phyloP scores from a whole-genome alignment of 2,888 invertebrate species.

The Dynastes maya region DNA sequence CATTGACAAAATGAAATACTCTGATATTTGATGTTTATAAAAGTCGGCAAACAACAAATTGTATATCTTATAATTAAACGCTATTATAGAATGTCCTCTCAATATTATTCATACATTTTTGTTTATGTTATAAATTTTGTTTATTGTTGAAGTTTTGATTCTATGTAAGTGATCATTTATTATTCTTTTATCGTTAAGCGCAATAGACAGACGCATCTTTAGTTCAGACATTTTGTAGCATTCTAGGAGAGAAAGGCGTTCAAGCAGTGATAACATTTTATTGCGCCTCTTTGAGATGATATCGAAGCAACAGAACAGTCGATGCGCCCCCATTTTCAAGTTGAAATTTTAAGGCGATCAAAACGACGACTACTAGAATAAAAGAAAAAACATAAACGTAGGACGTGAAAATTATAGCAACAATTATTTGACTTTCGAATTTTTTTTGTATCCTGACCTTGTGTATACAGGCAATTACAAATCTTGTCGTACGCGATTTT shows the following conservation, averaged over 20 bases:
- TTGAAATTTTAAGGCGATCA: neutral
- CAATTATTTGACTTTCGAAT: constrained; percentile 26
- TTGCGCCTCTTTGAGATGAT: neutral
- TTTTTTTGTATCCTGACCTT: constrained; percentile 28
- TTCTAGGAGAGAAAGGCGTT: neutral
- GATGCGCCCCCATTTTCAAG: neutral
- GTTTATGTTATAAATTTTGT: no score
- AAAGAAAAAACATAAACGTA: neutral
- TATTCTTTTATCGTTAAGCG: neutral
- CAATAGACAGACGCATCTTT: neutral
- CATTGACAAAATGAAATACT: no score
- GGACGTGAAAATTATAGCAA: constrained; percentile 20
- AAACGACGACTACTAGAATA: neutral
- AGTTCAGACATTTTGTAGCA: neutral
- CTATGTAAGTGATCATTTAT: no score
- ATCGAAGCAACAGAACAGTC: neutral
- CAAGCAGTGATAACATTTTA: neutral
- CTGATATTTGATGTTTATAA: no score
- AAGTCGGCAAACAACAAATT: no score
- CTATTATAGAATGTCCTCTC: no score
- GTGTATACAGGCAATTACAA: neutral
- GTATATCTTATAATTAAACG: no score
- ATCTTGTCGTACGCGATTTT: constrained; percentile 24
- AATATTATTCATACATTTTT: no score
- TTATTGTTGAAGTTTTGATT: no score